Base-by-base conservation (phyloP, 53 echinoderm and acorn worm species). In the Henricia sp. region DNA sequence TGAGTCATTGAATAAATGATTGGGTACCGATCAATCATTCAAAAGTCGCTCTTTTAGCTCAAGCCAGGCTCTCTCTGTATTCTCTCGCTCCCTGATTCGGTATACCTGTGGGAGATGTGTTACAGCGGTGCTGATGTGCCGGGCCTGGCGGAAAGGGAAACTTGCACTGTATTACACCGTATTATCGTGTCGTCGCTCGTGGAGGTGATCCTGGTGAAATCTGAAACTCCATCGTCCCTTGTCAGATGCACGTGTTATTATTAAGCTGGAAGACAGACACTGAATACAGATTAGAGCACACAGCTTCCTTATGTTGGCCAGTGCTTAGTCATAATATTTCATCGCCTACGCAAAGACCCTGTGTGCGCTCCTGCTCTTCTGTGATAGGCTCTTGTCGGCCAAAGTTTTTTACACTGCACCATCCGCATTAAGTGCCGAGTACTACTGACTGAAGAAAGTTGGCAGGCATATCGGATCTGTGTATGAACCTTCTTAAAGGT, bases 1-100 rank as follows among this genome's bases (percentile, higher is more conserved):
- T 76, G 76, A 76, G 76, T 76, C 76, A 74, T 74, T 74, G 76
- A 76, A 76, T 76, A 57, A 76, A 76, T 76, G 76, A 76, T 59
- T 56, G 59, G 57, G 30, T n/a, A 59, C 19, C 29, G 23, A 76
- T 76, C 76, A 76, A 76, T 76, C 76, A 76, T 76, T 76, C 59
- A 76, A 57, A 57, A 57, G 41, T 56, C 40, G 59, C 42, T n/a
- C n/a, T n/a, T n/a, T n/a, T n/a, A n/a, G n/a, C n/a, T n/a, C n/a
- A n/a, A n/a, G n/a, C n/a, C 56, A 57, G 44, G 39, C 38, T 19
- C 13, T 11, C 19, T n/a, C n/a, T n/a, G 8, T 6, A 19, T 39
- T 67, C 76, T 39, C 51, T 53, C 73, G 6, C 19, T 51, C 51
- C 71, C 24, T 17, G 41, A 27, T 56, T 23, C 41, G 39, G 56